Conservation (phyloP, 2,888 invertebrate species). For the Capitulum mitella region DNA sequence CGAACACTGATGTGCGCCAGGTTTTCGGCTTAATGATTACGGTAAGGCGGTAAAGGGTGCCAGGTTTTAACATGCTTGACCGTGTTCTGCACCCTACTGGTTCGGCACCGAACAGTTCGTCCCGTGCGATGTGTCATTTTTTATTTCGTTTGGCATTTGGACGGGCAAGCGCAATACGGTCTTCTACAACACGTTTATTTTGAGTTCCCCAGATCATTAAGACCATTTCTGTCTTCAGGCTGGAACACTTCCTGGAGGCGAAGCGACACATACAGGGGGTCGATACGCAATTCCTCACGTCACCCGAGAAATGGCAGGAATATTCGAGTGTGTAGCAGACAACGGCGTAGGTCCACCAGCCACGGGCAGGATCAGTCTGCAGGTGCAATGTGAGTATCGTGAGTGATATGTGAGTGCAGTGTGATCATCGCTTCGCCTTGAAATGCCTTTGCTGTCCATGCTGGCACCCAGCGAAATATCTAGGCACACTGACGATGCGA, state of each 20-base stretch:
- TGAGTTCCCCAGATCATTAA: background rate
- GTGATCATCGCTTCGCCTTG: no score
- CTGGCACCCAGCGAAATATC: no score
- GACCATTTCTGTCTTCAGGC: background rate
- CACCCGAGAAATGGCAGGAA: conserved; percentile 35
- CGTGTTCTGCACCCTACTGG: background rate
- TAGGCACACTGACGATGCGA: no score
- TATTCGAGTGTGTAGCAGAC: conserved; percentile 41
- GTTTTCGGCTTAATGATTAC: no score
- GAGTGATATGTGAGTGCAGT: no score
- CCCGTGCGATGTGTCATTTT: no score
- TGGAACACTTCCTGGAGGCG: background rate
- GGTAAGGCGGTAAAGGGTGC: no score
- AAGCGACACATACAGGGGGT: background rate
- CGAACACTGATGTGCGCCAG: no score
- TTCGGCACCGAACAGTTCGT: no score
- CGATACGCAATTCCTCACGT: background rate
- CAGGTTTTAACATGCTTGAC: background rate
- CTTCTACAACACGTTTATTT: background rate
- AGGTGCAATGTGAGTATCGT: conserved; percentile 33
- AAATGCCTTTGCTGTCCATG: no score
- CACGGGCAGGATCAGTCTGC: conserved; percentile 33
- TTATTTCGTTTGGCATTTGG: no score
- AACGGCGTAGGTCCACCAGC: conserved; percentile 44
- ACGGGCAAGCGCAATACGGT: no score